These are phyloP conservation scores for Scrobipalpa costella DNA, from an alignment of 2,888 invertebrate genomes.

Conservation along the genomic window DNA sequence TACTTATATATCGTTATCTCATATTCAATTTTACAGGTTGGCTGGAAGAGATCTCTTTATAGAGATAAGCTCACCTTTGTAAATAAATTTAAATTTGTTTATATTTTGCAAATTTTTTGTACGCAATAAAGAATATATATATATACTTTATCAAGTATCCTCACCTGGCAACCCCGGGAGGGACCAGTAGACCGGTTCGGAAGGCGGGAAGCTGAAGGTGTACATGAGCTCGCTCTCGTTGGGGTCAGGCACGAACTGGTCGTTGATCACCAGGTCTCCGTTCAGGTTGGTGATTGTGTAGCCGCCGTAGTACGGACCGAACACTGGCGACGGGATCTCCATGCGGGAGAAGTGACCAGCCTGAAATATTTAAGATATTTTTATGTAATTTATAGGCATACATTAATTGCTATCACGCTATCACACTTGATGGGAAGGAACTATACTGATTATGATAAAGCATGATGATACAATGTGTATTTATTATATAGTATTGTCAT, in stretches of 20 bases:
- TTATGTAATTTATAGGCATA: neutral
- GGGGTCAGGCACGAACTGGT: slow-evolving; percentile 62
- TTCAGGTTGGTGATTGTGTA: slow-evolving; percentile 64
- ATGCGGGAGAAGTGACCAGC: slow-evolving; percentile 59
- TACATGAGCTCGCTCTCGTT: slow-evolving; percentile 68
- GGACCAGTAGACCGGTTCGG: slow-evolving; percentile 67
- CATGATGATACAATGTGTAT: no score
- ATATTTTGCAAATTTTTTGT: no score
- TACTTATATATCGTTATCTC: no score
- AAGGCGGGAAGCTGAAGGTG: slow-evolving; percentile 54
- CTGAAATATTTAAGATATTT: slow-evolving; percentile 39
- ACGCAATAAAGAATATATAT: no score
- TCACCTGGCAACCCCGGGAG: slow-evolving; percentile 69
- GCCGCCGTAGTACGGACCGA: slow-evolving; percentile 67
- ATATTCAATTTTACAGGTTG: neutral
- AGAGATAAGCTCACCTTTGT: no score
- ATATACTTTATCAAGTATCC: no score
- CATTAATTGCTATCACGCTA: no score
- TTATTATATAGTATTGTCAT: no score
- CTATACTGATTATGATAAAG: no score
- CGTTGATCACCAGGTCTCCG: slow-evolving; percentile 57
- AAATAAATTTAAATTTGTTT: no score
- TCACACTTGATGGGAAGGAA: no score
- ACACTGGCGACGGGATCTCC: slow-evolving; percentile 62
- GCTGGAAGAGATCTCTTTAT: no score